Base-by-base conservation (phyloP, 2,888 invertebrate species). In the Timema cristinae region DNA sequence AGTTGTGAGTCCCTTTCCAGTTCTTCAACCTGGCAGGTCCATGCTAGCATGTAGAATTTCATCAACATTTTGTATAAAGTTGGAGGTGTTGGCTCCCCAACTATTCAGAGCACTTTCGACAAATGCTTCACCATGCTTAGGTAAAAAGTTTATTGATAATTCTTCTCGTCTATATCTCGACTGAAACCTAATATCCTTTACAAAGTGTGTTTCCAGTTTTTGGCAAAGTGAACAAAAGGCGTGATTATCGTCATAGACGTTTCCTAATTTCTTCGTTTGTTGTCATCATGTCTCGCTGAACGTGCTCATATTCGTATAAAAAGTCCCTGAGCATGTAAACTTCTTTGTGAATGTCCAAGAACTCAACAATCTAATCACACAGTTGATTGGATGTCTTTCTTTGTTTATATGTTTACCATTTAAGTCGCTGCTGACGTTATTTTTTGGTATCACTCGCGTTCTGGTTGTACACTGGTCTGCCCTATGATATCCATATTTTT, bases 181-280 rank as follows among this genome's bases (percentile, higher is more conserved):
- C 59, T 59, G 59, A 59, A 59, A 59, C 6, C 13, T 32, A n/a
- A 59, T 59, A 7, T 59, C 5, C n/a, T 7, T 59, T n/a, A 2
- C 59, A 59, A 59, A 59, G 9, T n/a, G n/a, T 59, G 59, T 59
- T 59, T n/a, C n/a, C 13, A 59, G 13, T 56, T 11, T 11, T 56
- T 56, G 10, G 56, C n/a, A 7, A 56, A 13, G 56, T 56, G 8
- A 56, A 56, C n/a, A 13, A 15, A 7, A 16, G 8, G 32, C 9
- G 13, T 13, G 7, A 9, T 59, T 59, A 9, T 59, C 59, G 1
- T 8, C 32, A n/a, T n/a, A n/a, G n/a, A 9, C n/a, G 13, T n/a
- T 11, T 56, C 15, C 59, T 59, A n/a, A 59, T 4, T 59, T 10
- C n/a, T 59, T 8, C 15, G 32, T 59, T 59, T 59, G 9, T 59